Base-by-base conservation (phyloP, 2,113 vertebrate species). In the Dasyurus viverrinus region DNA sequence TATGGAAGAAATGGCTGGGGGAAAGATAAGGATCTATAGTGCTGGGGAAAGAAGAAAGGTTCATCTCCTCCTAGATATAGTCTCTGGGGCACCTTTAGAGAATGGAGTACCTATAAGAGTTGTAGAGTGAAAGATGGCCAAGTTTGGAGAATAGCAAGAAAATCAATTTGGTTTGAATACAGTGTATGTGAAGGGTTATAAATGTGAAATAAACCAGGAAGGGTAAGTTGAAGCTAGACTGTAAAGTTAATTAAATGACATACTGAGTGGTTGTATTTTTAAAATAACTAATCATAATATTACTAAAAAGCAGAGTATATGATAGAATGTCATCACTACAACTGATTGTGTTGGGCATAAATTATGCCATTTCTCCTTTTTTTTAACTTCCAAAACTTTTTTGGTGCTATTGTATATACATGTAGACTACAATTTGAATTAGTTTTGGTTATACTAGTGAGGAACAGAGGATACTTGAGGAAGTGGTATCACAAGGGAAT, bases 301-400 rank as follows among this genome's bases (percentile, higher is more conserved):
- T 42, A 42, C 68, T 42, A 26, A 84, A 84, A 26, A 84, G 16
- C n/a, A 84, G 16, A 22, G 16, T 16, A 42, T 22, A 42, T 84
- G 36, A 8, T 16, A 84, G 16, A 84, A 22, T 68, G 11, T 36
- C 57, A n/a, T 84, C 27, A 36, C 16, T 22, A 84, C n/a, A 84
- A 22, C 30, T 19, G 16, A 42, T 84, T 42, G 19, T 84, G 1
- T 84, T 22, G 68, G 16, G n/a, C n/a, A 84, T 42, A 42, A 84
- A n/a, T 22, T 76, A 76, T 52, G 89, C 25, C 12, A 93, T 93
- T 60, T 46, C 50, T 46, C 84, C 94, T 42, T 27, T 60, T 60
- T 22, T 94, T 94, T 0, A 90, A 23, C 89, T 96, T 94, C 54
- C 55, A 93, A 23, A n/a, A 57, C 8, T 42, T 84, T 76, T 84